phyloP scores from a whole-genome alignment of 2,797 vertebrate genomes.

The Heterohyrax brucei region DNA sequence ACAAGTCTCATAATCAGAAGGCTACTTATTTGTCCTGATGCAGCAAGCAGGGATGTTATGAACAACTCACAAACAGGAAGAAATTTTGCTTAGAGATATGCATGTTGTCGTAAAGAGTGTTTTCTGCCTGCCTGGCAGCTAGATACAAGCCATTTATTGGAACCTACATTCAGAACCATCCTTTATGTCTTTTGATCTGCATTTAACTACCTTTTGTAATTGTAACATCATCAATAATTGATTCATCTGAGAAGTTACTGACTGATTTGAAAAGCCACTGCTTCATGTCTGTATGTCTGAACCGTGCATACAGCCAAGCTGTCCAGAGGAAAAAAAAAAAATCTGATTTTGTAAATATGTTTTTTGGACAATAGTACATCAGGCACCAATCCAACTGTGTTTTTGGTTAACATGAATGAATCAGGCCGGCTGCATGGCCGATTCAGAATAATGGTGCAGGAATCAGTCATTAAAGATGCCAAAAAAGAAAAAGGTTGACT shows the following conservation, averaged over 20 bases:
- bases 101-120: slow-evolving; percentile 15
- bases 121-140: neutral
- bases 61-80: slow-evolving; percentile 69
- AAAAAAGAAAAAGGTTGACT: slow-evolving; percentile 60
- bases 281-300: slow-evolving; percentile 65
- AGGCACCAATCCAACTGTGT: slow-evolving; percentile 60
- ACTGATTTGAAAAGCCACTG: slow-evolving; percentile 70
- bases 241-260: slow-evolving; percentile 71
- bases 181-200: slow-evolving; percentile 60
- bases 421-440: slow-evolving; percentile 66
- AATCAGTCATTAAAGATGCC: slow-evolving; percentile 80
- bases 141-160: slow-evolving; percentile 43
- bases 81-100: slow-evolving; percentile 58
- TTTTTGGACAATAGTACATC: slow-evolving; percentile 2
- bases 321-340: slow-evolving; percentile 59
- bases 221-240: slow-evolving; percentile 83
- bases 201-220: slow-evolving; percentile 77
- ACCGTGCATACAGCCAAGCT: slow-evolving; percentile 40
- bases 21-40: slow-evolving; percentile 68
- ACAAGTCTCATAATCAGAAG: slow-evolving; percentile 78
- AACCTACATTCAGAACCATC: slow-evolving; percentile 31
- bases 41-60: slow-evolving; percentile 73
- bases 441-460: slow-evolving; percentile 79
- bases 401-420: slow-evolving; percentile 77
- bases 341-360: slow-evolving; percentile 63